A percentile compares a stretch with the other conserved stretches of the same genome.
Evolutionary conservation across 2,797 vertebrate species (phyloP).

Genomic region (Pogonophryne albipinna): DNA sequence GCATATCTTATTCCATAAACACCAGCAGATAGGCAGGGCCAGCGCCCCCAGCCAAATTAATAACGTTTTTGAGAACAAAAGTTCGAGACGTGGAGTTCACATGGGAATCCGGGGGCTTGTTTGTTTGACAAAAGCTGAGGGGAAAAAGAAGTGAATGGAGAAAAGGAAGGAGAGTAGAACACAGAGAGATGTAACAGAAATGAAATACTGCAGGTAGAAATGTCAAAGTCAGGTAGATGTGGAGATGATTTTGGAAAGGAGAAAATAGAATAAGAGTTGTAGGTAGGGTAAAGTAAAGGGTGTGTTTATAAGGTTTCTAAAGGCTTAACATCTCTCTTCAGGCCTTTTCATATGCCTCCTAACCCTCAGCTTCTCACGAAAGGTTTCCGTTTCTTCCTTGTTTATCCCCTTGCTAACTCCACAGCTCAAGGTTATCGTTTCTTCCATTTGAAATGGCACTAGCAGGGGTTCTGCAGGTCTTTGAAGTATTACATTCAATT

Average conservation of each 20-base stretch:
- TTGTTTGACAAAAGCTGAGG: constrained; percentile 58
- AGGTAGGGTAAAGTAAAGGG: constrained; percentile 29
- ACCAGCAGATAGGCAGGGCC: constrained; percentile 47
- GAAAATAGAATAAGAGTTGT: constrained; percentile 11
- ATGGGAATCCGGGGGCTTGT: constrained; percentile 43
- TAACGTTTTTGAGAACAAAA: constrained; percentile 63
- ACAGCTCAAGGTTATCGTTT: constrained; percentile 30
- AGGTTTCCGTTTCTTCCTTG: constrained; percentile 45
- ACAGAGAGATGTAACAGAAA: neutral
- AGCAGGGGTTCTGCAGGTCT: too few relatives aligned
- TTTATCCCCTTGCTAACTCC: constrained; percentile 38
- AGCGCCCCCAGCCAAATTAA: constrained; percentile 59
- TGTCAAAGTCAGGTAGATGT: neutral
- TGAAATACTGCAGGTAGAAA: constrained; percentile 9
- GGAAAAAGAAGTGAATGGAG: constrained; percentile 13
- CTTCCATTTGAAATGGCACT: constrained; percentile 24
- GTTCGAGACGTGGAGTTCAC: constrained; percentile 42
- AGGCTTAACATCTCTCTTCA: constrained; percentile 50
- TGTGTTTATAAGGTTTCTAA: constrained; percentile 49
- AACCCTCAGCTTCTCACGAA: constrained; percentile 46
- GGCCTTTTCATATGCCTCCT: constrained; percentile 51
- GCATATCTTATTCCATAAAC: constrained; percentile 77
- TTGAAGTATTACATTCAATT: too few relatives aligned
- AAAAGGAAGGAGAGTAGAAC: neutral
- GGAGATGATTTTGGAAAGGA: constrained; percentile 36